Evolutionary conservation across 1,140 invertebrate genomes (phyloP), one percentile per base, ranked within the genome.

Genomic region (Hydropsyche tenuis): DNA sequence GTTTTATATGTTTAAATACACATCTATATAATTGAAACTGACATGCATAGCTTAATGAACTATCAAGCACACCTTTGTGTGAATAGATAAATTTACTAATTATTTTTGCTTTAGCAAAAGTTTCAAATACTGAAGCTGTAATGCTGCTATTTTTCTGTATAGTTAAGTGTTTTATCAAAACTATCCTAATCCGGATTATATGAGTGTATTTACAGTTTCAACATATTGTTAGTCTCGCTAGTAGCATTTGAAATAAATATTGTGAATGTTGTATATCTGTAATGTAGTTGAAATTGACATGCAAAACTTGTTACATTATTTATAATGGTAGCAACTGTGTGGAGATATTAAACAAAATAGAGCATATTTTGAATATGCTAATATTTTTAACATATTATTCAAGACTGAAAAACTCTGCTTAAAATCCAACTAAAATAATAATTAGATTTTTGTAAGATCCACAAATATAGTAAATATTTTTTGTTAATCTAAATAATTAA

Each of bases 321-420:
- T n/a, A 56, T 65, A 45, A 51, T 62, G 48, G 69, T 60, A 12
- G 25, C 23, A 18, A 12, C 9, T 56, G 12, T 60, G 23, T 60
- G 23, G 12, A 20, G 23, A 60, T 12, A 23, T 60, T 27, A 20
- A 60, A 14, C 30, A 53, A 43, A 51, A 22, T 65, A 12, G 45
- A 37, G 27, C 46, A 56, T 43, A 43, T 60, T 60, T 23, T 16
- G 43, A 16, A 43, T 46, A 27, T 65, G 20, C 43, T 42, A 68
- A 20, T 75, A 66, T 72, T 69, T 37, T 37, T 60, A 23, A 60
- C 56, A 60, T 72, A 75, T 16, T 73, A 71, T 71, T 72, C 72
- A 73, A 73, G 75, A 76, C 75, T 76, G 75, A 73, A 60, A 60
- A 60, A 53, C 62, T 69, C 70, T 69, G 53, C 63, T 73, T 73